Conservation (phyloP, 2,113 vertebrate species). For the Dunckerocampus dactyliophorus region DNA sequence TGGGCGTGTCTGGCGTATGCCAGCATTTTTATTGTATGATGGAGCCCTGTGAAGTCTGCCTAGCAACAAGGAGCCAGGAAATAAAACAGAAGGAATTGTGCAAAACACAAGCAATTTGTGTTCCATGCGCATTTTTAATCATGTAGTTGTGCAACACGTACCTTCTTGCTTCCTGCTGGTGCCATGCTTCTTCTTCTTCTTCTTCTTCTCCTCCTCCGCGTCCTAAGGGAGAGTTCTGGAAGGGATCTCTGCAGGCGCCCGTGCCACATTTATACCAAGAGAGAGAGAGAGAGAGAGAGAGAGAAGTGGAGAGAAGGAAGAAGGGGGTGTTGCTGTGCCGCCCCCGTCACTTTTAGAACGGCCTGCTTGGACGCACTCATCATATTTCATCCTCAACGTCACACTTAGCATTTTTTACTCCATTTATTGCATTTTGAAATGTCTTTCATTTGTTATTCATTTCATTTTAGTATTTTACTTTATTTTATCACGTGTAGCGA, state of each 20-base stretch:
- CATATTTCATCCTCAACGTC: not conserved
- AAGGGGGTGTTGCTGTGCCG: slow-evolving; percentile 11
- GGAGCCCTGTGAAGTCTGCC: no score
- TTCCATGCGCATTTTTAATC: not conserved
- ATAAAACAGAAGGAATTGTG: no score
- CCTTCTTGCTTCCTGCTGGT: slow-evolving; percentile 67
- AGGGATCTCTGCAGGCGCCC: not conserved
- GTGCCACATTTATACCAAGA: slow-evolving; percentile 48
- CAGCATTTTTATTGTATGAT: no score
- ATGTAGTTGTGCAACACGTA: slow-evolving; percentile 15
- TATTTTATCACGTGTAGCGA: no score
- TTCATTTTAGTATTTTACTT: no score
- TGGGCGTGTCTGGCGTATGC: no score
- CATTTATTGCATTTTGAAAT: no score
- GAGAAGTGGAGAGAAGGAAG: slow-evolving; percentile 10
- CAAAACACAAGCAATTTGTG: no score
- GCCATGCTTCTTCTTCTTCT: slow-evolving; percentile 59
- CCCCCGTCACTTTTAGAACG: slow-evolving; percentile 25
- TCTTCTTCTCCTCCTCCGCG: not conserved
- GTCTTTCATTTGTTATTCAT: no score
- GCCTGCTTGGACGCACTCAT: slow-evolving; percentile 15
- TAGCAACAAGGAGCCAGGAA: not conserved
- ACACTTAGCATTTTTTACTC: not conserved
- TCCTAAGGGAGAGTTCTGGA: slow-evolving; percentile 17
- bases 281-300: not conserved